These are phyloP conservation scores for Cancer borealis DNA, from an alignment of 2,888 invertebrate species.

Conservation along the genomic window DNA sequence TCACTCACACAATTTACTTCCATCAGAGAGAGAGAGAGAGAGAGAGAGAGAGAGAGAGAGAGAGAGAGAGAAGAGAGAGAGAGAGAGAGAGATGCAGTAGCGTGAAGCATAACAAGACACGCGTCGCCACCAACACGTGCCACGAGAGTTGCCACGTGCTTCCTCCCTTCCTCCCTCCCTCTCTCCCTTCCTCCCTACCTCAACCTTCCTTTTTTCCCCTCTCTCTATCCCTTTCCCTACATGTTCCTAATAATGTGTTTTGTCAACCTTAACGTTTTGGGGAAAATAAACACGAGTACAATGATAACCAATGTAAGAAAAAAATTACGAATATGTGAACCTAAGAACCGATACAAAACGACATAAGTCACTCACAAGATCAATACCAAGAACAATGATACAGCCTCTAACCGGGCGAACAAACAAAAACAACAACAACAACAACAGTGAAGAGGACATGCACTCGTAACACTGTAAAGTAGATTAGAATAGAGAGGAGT, in stretches of 20 bases:
- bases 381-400: too few species aligned
- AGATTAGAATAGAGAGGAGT: too few species aligned
- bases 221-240: too few species aligned
- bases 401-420: not conserved
- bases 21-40: not conserved
- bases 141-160: not conserved
- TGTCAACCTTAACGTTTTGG: too few species aligned
- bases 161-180: not conserved
- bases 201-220: not conserved
- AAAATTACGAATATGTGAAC: too few species aligned
- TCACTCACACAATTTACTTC: not conserved
- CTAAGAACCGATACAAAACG: too few species aligned
- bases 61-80: slow-evolving; percentile 15
- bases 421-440: not conserved
- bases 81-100: not conserved
- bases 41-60: not conserved
- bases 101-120: slow-evolving; percentile 20
- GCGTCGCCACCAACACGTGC: slow-evolving; percentile 5
- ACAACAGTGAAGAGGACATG: not conserved
- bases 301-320: too few species aligned
- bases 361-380: too few species aligned
- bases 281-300: too few species aligned
- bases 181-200: not conserved
- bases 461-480: too few species aligned
- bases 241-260: too few species aligned